Conservation (phyloP, 2,113 vertebrate species). For the Rallus limicola region DNA sequence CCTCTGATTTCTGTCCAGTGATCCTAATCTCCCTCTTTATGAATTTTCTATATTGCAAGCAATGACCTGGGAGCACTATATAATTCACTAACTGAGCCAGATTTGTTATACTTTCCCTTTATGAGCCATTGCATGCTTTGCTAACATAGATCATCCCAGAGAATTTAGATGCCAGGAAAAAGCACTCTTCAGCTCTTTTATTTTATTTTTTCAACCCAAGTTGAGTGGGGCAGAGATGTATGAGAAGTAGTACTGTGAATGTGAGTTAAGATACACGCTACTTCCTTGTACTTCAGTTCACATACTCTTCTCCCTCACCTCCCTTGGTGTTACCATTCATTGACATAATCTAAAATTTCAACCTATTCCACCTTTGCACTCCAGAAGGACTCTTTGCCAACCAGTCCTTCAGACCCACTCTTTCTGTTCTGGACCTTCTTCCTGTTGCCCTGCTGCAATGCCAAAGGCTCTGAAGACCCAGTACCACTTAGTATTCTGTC, state of each 20-base stretch:
- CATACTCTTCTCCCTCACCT: background rate
- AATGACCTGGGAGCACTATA: background rate
- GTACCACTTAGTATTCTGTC: background rate
- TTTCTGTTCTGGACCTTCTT: background rate
- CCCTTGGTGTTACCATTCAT: background rate
- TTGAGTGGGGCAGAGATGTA: background rate
- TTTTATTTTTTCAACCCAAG: background rate
- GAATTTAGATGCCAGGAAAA: constrained; percentile 19
- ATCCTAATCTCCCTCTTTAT: background rate
- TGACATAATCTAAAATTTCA: background rate
- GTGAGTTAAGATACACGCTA: background rate
- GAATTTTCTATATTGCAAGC: background rate
- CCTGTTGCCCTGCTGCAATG: background rate
- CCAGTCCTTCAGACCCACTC: background rate
- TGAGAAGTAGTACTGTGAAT: background rate
- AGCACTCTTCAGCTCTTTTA: background rate
- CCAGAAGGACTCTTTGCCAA: background rate
- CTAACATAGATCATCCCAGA: background rate
- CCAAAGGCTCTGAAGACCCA: background rate
- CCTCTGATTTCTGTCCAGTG: background rate
- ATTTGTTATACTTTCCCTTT: background rate
- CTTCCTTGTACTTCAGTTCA: background rate
- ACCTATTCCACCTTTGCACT: background rate
- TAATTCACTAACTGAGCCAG: background rate
- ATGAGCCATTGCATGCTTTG: background rate